Conservation (phyloP, 2,888 invertebrate genomes). For the Amblyjoppa fuscipennis region DNA sequence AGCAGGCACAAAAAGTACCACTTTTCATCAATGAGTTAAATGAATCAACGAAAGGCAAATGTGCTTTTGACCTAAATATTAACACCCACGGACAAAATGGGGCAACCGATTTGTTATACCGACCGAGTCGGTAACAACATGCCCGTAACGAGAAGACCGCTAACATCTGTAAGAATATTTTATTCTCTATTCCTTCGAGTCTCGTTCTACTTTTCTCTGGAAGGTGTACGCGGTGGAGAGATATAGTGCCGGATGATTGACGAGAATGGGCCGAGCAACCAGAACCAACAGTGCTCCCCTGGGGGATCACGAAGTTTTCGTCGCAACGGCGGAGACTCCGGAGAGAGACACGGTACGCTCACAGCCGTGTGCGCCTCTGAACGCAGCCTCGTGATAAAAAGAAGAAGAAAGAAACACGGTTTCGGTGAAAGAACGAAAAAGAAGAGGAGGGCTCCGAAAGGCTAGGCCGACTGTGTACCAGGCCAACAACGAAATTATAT, state of each 20-base stretch:
- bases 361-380: background rate
- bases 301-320: constrained; percentile 53
- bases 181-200: constrained; percentile 31
- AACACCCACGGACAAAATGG: no score
- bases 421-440: constrained; percentile 7
- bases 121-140: no score
- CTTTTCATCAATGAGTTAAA: no score
- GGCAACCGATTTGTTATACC: no score
- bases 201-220: constrained; percentile 12
- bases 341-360: constrained; percentile 40
- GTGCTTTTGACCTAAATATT: no score
- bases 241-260: constrained; percentile 50
- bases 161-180: constrained; percentile 7
- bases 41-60: no score
- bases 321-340: constrained; percentile 26
- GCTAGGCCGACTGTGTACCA: background rate
- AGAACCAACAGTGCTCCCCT: constrained; percentile 48
- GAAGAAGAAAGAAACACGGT: constrained; percentile 24
- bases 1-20: no score
- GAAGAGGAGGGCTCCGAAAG: background rate
- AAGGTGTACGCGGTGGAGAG: constrained; percentile 3
- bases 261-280: constrained; percentile 39
- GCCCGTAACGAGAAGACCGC: background rate
- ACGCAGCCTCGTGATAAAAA: constrained; percentile 30
- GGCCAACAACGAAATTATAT: constrained; percentile 23